Conservation (phyloP, 2,888 invertebrate genomes). For the Tetramorium bicarinatum region DNA sequence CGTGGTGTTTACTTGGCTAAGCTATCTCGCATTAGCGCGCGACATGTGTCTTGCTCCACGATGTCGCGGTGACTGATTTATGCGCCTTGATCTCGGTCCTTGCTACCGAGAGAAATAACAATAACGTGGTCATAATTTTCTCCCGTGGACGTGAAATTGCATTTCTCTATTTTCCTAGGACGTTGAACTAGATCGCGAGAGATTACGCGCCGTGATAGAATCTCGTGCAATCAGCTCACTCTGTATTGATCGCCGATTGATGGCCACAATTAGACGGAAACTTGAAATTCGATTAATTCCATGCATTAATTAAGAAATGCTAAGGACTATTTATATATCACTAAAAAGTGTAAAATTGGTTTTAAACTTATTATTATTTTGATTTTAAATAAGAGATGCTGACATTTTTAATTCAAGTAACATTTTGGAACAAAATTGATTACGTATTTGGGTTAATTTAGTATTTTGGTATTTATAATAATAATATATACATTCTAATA, state of each 20-base stretch:
- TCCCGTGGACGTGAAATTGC: constrained; percentile 21
- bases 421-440: not conserved
- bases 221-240: not conserved
- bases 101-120: constrained; percentile 52
- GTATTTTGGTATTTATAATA: not conserved
- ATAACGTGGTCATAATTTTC: constrained; percentile 54
- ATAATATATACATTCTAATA: not conserved
- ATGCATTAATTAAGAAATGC: not conserved
- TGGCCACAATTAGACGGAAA: not conserved
- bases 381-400: not conserved
- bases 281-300: constrained; percentile 3
- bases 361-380: not conserved
- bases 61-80: constrained; percentile 54
- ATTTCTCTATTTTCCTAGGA: constrained; percentile 51
- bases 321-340: not conserved
- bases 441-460: not conserved
- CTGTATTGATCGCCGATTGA: constrained; percentile 31
- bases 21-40: constrained; percentile 48
- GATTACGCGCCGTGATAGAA: constrained; percentile 8
- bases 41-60: constrained; percentile 50
- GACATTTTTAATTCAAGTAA: not conserved
- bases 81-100: constrained; percentile 38
- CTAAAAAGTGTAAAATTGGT: not conserved
- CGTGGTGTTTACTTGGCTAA: constrained; percentile 45
- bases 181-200: constrained; percentile 33